phyloP scores from a whole-genome alignment of 2,888 invertebrate species.

The Leptopilina syphax region DNA sequence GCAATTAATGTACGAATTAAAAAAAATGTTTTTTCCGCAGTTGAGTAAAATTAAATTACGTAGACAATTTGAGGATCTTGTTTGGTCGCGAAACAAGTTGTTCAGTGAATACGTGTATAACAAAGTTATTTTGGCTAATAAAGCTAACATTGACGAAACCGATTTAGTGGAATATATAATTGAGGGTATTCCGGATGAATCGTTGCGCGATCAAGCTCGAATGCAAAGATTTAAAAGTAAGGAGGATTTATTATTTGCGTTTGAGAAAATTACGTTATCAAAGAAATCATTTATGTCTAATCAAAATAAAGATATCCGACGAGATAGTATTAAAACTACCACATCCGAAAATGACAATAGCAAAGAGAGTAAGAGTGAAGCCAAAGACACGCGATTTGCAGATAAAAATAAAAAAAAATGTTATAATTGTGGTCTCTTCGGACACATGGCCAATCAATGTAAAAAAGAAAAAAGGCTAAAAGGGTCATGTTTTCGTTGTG shows the following conservation, averaged over 20 bases:
- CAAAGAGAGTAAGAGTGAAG: background rate
- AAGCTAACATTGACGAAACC: slow-evolving; percentile 41
- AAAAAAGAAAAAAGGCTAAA: background rate
- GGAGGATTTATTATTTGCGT: background rate
- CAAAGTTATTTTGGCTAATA: slow-evolving; percentile 46
- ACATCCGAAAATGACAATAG: background rate
- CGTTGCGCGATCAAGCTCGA: background rate
- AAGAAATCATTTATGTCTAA: background rate
- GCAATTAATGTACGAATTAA: slow-evolving; percentile 5
- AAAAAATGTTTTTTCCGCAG: slow-evolving; percentile 1
- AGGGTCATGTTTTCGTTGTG: background rate
- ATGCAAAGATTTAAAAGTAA: background rate
- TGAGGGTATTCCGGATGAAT: background rate
- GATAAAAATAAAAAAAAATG: background rate
- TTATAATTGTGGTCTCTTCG: background rate
- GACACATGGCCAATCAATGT: background rate
- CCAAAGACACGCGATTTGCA: too few relatives aligned
- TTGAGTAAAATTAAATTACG: slow-evolving; percentile 43
- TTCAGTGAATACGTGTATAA: background rate
- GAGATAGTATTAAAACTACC: too few relatives aligned
- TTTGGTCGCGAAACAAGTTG: too few relatives aligned
- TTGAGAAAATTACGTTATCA: background rate
- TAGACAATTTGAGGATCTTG: slow-evolving; percentile 39
- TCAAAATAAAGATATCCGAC: too few relatives aligned
- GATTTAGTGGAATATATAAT: too few relatives aligned